Evolutionary conservation across 2,797 vertebrate species (phyloP).

Genomic region (Otolemur crassicaudatus): DNA sequence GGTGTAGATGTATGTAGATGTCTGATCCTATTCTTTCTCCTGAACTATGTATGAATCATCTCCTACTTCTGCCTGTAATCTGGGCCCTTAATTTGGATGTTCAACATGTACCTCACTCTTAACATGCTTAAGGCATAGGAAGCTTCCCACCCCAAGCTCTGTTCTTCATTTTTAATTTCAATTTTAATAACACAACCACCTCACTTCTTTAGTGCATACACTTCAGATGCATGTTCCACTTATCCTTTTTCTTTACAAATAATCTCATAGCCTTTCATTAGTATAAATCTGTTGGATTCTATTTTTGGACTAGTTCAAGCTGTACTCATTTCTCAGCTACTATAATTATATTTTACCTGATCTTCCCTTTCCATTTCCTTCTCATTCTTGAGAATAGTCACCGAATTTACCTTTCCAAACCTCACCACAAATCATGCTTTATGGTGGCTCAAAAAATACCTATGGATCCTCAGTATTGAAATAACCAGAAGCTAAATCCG

Average conservation of each 20-base stretch:
- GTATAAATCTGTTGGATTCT: constrained; percentile 1
- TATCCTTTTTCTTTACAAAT: constrained; percentile 1
- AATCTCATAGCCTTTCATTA: background rate
- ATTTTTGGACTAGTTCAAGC: background rate
- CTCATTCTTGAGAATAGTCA: background rate
- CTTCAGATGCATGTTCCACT: background rate
- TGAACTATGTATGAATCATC: background rate
- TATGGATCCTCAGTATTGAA: background rate
- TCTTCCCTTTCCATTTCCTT: background rate
- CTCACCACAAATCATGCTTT: background rate
- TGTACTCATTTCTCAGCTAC: background rate
- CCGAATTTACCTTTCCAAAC: constrained; percentile 33
- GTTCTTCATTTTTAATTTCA: background rate
- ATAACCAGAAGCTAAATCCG: constrained; percentile 28
- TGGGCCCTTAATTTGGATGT: background rate
- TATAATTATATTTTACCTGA: constrained; percentile 14
- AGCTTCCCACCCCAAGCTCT: background rate
- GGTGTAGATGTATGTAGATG: background rate
- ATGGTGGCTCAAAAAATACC: background rate
- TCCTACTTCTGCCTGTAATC: background rate
- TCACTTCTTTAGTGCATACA: constrained; percentile 18
- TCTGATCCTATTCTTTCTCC: background rate
- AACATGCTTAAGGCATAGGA: background rate
- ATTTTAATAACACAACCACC: constrained; percentile 1
- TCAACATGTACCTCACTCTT: background rate